Conservation (phyloP, 2,888 invertebrate genomes). For the Pocota personata region DNA sequence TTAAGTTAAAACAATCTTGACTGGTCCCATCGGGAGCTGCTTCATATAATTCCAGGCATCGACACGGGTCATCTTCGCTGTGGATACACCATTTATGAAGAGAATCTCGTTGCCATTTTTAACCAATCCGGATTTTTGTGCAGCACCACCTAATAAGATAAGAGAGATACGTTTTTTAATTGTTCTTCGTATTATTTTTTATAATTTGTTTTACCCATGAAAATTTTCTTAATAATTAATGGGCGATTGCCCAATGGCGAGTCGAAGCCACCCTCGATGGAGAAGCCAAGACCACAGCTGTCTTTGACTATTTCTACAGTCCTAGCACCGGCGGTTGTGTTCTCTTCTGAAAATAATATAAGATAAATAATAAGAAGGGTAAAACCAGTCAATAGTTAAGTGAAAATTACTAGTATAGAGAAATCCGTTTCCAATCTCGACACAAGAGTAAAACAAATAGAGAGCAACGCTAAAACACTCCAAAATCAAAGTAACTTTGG, state of each 20-base stretch:
- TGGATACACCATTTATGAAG: constrained; percentile 91
- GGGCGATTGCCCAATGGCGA: constrained; percentile 95
- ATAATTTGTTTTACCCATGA: constrained; percentile 88
- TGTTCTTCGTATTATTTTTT: constrained; percentile 6
- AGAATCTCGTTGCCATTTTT: constrained; percentile 94
- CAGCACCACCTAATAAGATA: constrained; percentile 89
- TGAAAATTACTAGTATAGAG: too few species aligned
- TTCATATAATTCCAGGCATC: constrained; percentile 98
- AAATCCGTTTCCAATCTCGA: too few species aligned
- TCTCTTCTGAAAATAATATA: constrained; percentile 78
- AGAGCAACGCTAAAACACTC: too few species aligned
- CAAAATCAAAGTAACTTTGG: too few species aligned
- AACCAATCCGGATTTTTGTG: constrained; percentile 92
- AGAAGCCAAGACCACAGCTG: constrained; percentile 96
- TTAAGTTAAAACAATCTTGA: constrained; percentile 82
- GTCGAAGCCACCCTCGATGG: constrained; percentile 96
- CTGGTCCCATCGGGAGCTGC: constrained; percentile 92
- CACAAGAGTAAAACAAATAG: too few species aligned
- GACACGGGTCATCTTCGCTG: constrained; percentile 93
- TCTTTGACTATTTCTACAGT: constrained; percentile 84
- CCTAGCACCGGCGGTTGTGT: constrained; percentile 77
- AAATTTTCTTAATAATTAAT: constrained; percentile 95
- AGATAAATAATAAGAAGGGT: too few species aligned
- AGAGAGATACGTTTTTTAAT: constrained; percentile 32
- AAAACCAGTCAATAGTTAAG: too few species aligned